Evolutionary conservation across 2,797 vertebrate genomes (phyloP), one percentile per base, ranked within the genome.

Genomic region (Morelia viridis): DNA sequence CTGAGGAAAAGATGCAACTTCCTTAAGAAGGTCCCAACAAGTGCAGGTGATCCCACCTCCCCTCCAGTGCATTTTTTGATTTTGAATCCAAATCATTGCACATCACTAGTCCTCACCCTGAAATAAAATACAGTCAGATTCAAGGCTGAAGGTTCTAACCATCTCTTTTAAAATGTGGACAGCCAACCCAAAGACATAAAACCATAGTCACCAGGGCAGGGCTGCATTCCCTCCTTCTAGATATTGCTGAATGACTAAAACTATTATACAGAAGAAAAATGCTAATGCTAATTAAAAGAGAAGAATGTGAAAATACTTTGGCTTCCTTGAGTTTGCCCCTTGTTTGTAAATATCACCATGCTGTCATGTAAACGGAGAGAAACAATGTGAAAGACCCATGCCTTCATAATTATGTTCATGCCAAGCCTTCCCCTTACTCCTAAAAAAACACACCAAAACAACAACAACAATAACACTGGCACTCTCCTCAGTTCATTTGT

Each of bases 321-420:
- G 95, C 94, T 96, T 94, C 96, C 96, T 96, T 95, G 91, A 96
- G 92, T 96, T 97, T 96, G 95, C 94, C 95, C 97, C 92, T 96
- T 93, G 91, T 94, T 97, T 96, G 96, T 96, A 97, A 96, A 96
- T 95, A 97, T 96, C 95, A 97, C 92, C 96, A 95, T 94, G 95
- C 89, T 97, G 96, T 96, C 96, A 97, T 87, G 90, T 90, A 88
- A 95, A 46, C 93, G 95, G 94, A 95, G 96, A 97, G 96, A 96
- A 94, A 95, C 96, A 94, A 93, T 80, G 93, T 92, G 95, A 96
- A 97, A 96, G 94, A 96, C 95, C 96, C 96, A 96, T 95, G 96
- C 90, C 94, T 94, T 95, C 95, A 94, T 96, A 94, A 95, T 93
- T 94, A 95, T 91, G 56, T 94, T 93, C 94, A 93, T 96, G 96